phyloP scores from a whole-genome alignment of 1,140 invertebrate species.

The Oncopodura yosiiana region DNA sequence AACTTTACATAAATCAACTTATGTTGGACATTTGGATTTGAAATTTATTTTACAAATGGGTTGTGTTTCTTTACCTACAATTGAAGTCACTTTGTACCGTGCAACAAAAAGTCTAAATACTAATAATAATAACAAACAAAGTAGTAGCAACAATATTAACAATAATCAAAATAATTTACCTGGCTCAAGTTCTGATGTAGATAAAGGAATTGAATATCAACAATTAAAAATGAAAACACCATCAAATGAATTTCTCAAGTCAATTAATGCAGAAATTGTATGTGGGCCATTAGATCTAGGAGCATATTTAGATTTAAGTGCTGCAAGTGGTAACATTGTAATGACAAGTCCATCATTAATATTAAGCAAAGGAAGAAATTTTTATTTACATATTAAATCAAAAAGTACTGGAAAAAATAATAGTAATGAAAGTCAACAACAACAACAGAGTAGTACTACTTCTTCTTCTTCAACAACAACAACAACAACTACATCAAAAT shows the following conservation, averaged over 20 bases:
- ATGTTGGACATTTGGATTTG: constrained; percentile 75
- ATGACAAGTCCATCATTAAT: constrained; percentile 77
- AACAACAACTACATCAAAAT: constrained; percentile 6
- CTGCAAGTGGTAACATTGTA: constrained; percentile 69
- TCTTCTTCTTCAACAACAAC: too few species aligned
- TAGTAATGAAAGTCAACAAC: too few species aligned
- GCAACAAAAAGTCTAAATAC: constrained; percentile 15
- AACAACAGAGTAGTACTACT: too few species aligned
- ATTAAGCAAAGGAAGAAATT: constrained; percentile 62
- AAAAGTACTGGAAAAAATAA: constrained; percentile 38
- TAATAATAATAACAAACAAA: too few species aligned
- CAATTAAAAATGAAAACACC: constrained; percentile 56
- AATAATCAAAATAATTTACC: too few species aligned
- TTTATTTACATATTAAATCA: constrained; percentile 75
- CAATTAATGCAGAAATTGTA: constrained; percentile 77
- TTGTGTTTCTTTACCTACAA: constrained; percentile 51
- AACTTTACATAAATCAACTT: constrained; percentile 59
- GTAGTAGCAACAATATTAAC: neutral
- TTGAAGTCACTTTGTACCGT: constrained; percentile 59
- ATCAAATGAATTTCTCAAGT: constrained; percentile 71
- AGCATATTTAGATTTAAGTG: constrained; percentile 70
- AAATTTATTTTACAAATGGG: constrained; percentile 69
- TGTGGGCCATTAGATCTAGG: constrained; percentile 75
- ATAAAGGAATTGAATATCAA: too few species aligned
- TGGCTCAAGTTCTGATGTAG: too few species aligned